Percentiles rank a stretch among this genome's conserved stretches.
Evolutionary conservation across 2,888 invertebrate species (phyloP).

Genomic region (Sphecodes monilicornis): DNA sequence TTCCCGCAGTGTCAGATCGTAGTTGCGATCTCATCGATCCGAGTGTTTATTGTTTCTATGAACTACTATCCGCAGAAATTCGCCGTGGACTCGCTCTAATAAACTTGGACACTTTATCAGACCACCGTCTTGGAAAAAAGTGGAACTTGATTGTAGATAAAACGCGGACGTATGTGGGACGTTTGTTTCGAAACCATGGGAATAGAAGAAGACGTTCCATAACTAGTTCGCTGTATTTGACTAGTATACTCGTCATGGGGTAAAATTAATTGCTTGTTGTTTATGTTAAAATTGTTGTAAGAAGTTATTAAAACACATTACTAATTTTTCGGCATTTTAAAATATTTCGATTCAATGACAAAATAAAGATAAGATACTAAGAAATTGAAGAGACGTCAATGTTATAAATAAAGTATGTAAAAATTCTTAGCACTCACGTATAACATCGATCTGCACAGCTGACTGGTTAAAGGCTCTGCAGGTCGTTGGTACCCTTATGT

Average conservation of each 20-base stretch:
- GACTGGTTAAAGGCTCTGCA: neutral
- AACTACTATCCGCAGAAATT: neutral
- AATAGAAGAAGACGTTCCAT: neutral
- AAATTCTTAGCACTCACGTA: too few relatives aligned
- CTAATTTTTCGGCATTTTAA: too few relatives aligned
- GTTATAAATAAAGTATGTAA: too few relatives aligned
- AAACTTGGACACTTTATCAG: neutral
- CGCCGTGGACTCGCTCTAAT: neutral
- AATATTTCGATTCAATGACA: too few relatives aligned
- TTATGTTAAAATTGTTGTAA: too few relatives aligned
- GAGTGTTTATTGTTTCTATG: slow-evolving; percentile 3
- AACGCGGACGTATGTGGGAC: neutral
- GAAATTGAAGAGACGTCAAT: too few relatives aligned
- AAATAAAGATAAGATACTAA: too few relatives aligned
- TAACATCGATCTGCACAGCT: too few relatives aligned
- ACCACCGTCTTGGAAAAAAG: neutral
- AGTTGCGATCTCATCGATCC: slow-evolving; percentile 13
- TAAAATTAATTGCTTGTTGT: too few relatives aligned
- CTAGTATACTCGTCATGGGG: too few relatives aligned
- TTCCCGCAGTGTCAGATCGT: neutral
- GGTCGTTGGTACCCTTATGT: neutral
- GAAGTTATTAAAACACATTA: too few relatives aligned
- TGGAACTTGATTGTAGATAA: neutral
- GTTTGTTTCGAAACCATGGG: neutral
- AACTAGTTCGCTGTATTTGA: too few relatives aligned